Evolutionary conservation across 2,113 vertebrate genomes (phyloP).

Genomic region (Microtus ochrogaster): DNA sequence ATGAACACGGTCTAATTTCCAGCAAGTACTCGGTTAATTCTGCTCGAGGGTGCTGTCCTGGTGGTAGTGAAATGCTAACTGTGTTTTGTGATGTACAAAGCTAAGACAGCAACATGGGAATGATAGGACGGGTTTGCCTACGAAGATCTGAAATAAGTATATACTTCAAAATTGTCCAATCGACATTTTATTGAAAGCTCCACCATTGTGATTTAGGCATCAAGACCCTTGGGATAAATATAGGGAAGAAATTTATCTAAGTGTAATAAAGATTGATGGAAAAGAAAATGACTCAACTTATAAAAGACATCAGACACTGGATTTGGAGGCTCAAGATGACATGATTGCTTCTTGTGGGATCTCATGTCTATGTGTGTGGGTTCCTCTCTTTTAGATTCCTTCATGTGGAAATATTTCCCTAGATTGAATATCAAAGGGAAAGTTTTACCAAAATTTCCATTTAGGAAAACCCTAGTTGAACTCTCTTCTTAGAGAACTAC

Average conservation of each 20-base stretch:
- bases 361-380: not conserved
- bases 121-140: too few species aligned
- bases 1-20: not conserved
- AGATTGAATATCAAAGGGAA: not conserved
- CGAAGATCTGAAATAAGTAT: not conserved
- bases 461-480: not conserved
- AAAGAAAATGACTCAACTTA: not conserved
- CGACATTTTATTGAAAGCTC: not conserved
- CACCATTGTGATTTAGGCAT: not conserved
- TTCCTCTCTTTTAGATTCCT: not conserved
- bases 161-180: not conserved
- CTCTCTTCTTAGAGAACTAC: not conserved
- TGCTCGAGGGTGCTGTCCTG: not conserved
- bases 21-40: not conserved
- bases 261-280: not conserved
- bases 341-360: too few species aligned
- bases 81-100: too few species aligned
- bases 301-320: not conserved
- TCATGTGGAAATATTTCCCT: not conserved
- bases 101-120: not conserved
- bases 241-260: not conserved
- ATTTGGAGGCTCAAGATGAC: not conserved
- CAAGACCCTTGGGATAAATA: not conserved
- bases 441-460: not conserved
- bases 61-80: not conserved